Base-by-base conservation (phyloP, 2,797 vertebrate species). In the Botia kubotai region DNA sequence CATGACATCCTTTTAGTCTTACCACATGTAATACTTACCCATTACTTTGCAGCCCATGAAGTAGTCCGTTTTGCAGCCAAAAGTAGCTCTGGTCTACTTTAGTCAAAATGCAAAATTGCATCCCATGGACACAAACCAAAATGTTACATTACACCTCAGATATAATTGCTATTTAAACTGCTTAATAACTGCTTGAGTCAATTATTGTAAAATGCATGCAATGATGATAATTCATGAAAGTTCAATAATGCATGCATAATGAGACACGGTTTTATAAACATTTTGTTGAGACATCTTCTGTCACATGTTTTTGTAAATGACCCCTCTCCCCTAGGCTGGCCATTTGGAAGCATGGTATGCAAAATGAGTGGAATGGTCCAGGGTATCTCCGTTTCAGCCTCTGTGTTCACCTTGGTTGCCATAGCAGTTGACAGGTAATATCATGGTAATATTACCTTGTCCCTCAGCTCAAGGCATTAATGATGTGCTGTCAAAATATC, bases 401-500 rank as follows among this genome's bases (percentile, higher is more conserved):
- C 97, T 0, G 96, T 98, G 77, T 98, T 98, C 87, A 98, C 97
- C 2, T 93, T 98, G 80, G 97, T 97, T 13, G 96, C 96, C 2
- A 97, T 98, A 69, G 96, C 97, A 0, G 90, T 96, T 14, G 97
- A 98, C 90, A 97, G 97, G 97, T 98, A 94, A 74, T 33, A 72
- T 79, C 52, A 33, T 39, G 33, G 2, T n/a, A 57, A 66, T 12
- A 26, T 80, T 21, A 80, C 12, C 21, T 58, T 57, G 17, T 73
- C 17, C 16, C 50, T 57, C 21, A 57, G 17, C 36, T 65, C 11
- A 80, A 36, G 29, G 11, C 21, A 46, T 21, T 65, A 67, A 66
- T 57, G 21, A 66, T 57, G 33, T 6, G 26, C 21, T 67, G 16
- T 19, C 33, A 46, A 36, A 72, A 53, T 13, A 53, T 65, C n/a